These are phyloP conservation scores for Passer montanus DNA, from an alignment of 2,113 vertebrate genomes.

Conservation along the genomic window DNA sequence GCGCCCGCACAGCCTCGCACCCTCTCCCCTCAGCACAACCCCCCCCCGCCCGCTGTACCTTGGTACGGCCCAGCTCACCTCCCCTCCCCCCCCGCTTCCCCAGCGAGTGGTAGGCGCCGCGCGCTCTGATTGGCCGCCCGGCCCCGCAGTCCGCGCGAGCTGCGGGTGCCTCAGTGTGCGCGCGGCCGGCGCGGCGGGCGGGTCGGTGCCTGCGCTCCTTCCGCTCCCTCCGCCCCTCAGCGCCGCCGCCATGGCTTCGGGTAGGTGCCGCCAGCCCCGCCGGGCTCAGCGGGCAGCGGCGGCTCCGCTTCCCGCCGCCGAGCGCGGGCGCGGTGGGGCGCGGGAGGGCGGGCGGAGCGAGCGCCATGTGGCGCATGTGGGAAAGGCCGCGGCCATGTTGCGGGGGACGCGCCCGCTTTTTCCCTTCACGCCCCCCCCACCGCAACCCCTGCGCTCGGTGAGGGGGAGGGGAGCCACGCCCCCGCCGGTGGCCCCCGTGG, in stretches of 20 bases:
- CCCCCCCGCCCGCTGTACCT: rapidly evolving
- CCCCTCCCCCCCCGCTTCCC: not conserved
- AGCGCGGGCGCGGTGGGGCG: not conserved
- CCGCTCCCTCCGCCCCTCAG: not conserved
- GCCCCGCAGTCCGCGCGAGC: constrained; percentile 44
- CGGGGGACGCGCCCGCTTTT: not conserved
- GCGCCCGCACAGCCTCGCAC: not conserved
- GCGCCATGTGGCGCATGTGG: not conserved
- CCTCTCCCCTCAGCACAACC: not conserved
- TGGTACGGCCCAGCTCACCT: not conserved
- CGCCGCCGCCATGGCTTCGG: constrained; percentile 28
- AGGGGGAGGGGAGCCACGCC: not conserved
- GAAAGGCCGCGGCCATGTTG: not conserved
- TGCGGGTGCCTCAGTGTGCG: constrained; percentile 8
- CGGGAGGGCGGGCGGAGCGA: not conserved
- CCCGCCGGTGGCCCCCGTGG: not conserved
- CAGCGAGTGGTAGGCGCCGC: not conserved
- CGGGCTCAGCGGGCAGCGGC: not conserved
- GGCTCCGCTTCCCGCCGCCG: not conserved
- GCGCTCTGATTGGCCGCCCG: not conserved
- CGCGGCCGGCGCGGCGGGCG: constrained; percentile 19
- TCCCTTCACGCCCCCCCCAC: not conserved
- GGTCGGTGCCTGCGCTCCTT: not conserved
- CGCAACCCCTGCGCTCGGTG: not conserved
- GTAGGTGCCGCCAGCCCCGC: not conserved